Conservation (phyloP, 2,113 vertebrate species). For the Neolamprologus tretocephalus region DNA sequence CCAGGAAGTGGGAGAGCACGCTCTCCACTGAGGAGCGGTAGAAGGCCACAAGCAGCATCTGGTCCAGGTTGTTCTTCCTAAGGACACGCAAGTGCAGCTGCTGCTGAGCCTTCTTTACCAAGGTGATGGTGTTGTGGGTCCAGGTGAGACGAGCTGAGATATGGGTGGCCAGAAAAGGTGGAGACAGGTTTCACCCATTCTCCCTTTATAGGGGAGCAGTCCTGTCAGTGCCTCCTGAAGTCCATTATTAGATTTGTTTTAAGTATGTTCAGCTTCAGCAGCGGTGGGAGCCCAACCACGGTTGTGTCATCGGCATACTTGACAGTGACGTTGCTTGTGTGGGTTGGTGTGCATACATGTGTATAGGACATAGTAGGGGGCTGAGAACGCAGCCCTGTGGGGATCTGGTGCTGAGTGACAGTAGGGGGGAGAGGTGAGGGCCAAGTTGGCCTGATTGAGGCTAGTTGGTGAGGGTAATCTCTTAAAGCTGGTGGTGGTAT, state of each 20-base stretch:
- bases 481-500: background rate
- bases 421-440: background rate
- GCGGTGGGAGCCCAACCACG: fast-evolving
- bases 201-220: fast-evolving
- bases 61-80: background rate
- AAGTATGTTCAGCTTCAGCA: background rate
- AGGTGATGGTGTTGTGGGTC: background rate
- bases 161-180: background rate
- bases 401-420: background rate
- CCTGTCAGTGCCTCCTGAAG: background rate
- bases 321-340: background rate
- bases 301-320: background rate
- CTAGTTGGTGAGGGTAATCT: background rate
- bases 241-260: background rate
- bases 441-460: background rate
- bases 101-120: background rate
- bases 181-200: background rate
- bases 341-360: background rate
- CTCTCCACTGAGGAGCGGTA: background rate
- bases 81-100: background rate
- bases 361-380: background rate
- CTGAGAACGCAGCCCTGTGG: background rate
- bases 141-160: background rate
- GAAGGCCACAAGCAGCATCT: background rate
- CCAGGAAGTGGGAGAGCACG: background rate